A percentile compares a stretch with the other conserved stretches of the same genome.
Evolutionary conservation across 2,113 vertebrate species (phyloP).

Genomic region (Aphyosemion australe): DNA sequence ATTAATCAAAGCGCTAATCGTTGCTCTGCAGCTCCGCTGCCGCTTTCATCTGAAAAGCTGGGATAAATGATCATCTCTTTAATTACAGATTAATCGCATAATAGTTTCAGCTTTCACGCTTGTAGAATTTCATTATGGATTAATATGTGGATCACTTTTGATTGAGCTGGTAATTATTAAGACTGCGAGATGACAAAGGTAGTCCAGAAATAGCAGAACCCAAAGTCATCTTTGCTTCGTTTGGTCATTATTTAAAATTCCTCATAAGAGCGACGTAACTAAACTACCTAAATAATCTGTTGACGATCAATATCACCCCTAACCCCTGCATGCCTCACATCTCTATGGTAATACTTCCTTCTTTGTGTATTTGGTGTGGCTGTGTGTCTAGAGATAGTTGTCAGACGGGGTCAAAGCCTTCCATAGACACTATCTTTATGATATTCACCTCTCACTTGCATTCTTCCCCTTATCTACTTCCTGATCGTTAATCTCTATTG

Average conservation of each 20-base stretch:
- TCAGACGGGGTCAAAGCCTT: slow-evolving; percentile 39
- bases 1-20: slow-evolving; percentile 23
- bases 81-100: slow-evolving; percentile 14
- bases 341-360: slow-evolving; percentile 19
- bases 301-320: slow-evolving; percentile 17
- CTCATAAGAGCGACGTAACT: slow-evolving; percentile 3
- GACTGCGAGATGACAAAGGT: neutral
- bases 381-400: slow-evolving; percentile 28
- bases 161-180: slow-evolving; percentile 3
- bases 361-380: slow-evolving; percentile 8
- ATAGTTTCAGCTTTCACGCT: slow-evolving; percentile 11
- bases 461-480: slow-evolving; percentile 45
- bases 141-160: slow-evolving; percentile 5
- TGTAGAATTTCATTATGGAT: slow-evolving; percentile 11
- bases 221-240: neutral
- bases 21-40: slow-evolving; percentile 14
- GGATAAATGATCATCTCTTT: slow-evolving; percentile 23
- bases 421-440: slow-evolving; percentile 58
- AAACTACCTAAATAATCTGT: neutral
- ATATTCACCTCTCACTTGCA: slow-evolving; percentile 50
- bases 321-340: slow-evolving; percentile 4
- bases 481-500: slow-evolving; percentile 66
- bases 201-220: neutral
- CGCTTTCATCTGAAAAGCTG: slow-evolving; percentile 12
- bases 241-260: slow-evolving; percentile 10